These are phyloP conservation scores for Acipenser transmontanus DNA, from an alignment of 2,797 vertebrate species.

Conservation along the genomic window DNA sequence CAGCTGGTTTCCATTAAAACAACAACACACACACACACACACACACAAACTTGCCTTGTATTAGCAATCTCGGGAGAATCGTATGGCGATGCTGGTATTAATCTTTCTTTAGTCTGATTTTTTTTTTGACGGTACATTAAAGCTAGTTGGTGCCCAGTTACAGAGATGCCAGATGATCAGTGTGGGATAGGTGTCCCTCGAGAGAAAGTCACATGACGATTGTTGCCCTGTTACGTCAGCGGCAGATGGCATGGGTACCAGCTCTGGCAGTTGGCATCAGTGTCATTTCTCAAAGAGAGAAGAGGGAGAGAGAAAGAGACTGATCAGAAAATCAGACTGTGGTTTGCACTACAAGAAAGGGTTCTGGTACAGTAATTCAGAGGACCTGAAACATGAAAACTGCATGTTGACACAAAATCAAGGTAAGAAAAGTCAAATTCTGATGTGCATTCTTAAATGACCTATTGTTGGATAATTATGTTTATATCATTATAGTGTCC, in stretches of 20 bases:
- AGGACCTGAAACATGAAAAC: slow-evolving; percentile 67
- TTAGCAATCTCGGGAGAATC: slow-evolving; percentile 10
- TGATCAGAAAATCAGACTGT: slow-evolving; percentile 61
- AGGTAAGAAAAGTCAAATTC: slow-evolving; percentile 35
- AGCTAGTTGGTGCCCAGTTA: slow-evolving; percentile 97
- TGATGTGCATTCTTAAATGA: too few relatives aligned
- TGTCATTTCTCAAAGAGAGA: slow-evolving; percentile 98
- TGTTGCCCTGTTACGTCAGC: slow-evolving; percentile 97
- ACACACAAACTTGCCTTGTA: slow-evolving; percentile 1
- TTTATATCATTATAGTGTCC: too few relatives aligned
- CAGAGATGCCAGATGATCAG: slow-evolving; percentile 97
- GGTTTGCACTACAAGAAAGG: slow-evolving; percentile 28
- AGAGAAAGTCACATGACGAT: slow-evolving; percentile 89
- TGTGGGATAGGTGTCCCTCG: slow-evolving; percentile 88
- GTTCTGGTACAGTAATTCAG: slow-evolving; percentile 32
- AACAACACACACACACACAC: too few relatives aligned
- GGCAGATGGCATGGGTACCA: slow-evolving; percentile 99
- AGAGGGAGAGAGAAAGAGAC: slow-evolving; percentile 62
- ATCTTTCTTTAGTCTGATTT: slow-evolving; percentile 76
- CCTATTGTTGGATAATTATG: too few relatives aligned
- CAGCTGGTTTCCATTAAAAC: background rate
- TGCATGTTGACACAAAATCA: slow-evolving; percentile 65
- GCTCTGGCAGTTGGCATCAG: slow-evolving; percentile 96
- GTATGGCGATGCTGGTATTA: slow-evolving; percentile 55
- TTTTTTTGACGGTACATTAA: slow-evolving; percentile 87